Percentiles rank a stretch among this genome's conserved stretches.
phyloP scores from a whole-genome alignment of 2,113 vertebrate genomes.

The Zapornia atra region DNA sequence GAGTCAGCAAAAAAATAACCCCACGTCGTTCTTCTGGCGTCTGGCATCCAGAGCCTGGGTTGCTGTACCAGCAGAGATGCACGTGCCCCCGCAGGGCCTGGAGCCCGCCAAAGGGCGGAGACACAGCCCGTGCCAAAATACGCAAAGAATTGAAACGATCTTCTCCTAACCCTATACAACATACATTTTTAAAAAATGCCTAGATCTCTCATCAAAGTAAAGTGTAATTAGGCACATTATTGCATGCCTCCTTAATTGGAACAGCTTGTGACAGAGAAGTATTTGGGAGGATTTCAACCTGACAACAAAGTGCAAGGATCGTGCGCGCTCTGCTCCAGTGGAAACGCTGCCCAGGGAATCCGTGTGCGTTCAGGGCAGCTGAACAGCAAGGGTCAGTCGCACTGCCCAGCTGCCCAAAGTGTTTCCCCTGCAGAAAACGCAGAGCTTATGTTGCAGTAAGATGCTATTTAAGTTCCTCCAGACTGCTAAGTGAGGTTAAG shows the following conservation, averaged over 20 bases:
- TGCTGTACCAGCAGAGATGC: not conserved
- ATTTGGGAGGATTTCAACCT: constrained; percentile 31
- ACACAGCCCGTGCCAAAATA: constrained; percentile 19
- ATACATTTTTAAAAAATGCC: constrained; percentile 13
- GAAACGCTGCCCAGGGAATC: not conserved
- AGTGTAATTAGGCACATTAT: constrained; percentile 58
- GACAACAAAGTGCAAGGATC: not conserved
- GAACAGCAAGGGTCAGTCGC: not conserved
- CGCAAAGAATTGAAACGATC: constrained; percentile 53
- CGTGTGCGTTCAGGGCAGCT: rapidly evolving
- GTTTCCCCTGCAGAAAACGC: not conserved
- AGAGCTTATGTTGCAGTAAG: not conserved
- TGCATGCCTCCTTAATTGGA: constrained; percentile 65
- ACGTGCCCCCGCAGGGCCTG: not conserved
- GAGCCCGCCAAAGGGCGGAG: constrained; percentile 1
- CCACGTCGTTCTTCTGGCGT: rapidly evolving
- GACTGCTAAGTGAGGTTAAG: not conserved
- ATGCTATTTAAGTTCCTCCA: not conserved
- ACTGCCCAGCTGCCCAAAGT: not conserved
- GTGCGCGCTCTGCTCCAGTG: not conserved
- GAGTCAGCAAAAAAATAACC: constrained; percentile 15
- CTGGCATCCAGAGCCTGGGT: not conserved
- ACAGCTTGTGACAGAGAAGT: constrained; percentile 47
- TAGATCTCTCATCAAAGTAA: constrained; percentile 69
- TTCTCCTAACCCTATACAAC: constrained; percentile 15